These are phyloP conservation scores for Acleris holmiana DNA, from an alignment of 2,888 invertebrate genomes.

Conservation along the genomic window DNA sequence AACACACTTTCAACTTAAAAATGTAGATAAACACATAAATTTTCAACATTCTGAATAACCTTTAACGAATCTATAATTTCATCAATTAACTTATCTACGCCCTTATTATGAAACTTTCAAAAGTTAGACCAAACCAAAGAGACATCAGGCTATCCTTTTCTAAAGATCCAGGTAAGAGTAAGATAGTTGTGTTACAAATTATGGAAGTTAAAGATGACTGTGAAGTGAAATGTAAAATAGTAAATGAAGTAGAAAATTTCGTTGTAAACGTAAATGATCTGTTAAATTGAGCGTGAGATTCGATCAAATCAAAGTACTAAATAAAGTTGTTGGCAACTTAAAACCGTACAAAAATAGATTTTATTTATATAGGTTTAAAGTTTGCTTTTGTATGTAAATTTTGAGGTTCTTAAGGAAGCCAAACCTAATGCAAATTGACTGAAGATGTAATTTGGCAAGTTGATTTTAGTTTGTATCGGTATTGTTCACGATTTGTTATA, in stretches of 20 bases:
- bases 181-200: slow-evolving; percentile 6
- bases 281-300: slow-evolving; percentile 49
- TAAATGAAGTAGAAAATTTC: slow-evolving; percentile 31
- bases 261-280: slow-evolving; percentile 40
- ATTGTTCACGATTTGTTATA: neutral
- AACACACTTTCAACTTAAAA: slow-evolving; percentile 23
- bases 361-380: slow-evolving; percentile 4
- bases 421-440: neutral
- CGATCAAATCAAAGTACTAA: slow-evolving; percentile 19
- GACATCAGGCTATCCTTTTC: slow-evolving; percentile 20
- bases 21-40: slow-evolving; percentile 13
- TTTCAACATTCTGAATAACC: slow-evolving; percentile 17
- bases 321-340: neutral
- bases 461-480: no score
- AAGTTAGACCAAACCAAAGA: neutral
- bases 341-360: neutral
- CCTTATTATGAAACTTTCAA: neutral
- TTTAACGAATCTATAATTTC: slow-evolving; percentile 26
- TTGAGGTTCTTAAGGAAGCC: neutral
- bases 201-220: slow-evolving; percentile 8
- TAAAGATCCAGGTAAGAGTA: neutral
- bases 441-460: no score
- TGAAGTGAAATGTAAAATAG: slow-evolving; percentile 13
- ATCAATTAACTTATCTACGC: slow-evolving; percentile 13
- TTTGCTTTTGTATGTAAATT: neutral